Evolutionary conservation across 2,797 vertebrate species (phyloP).

Genomic region (Gobio occitaniae): DNA sequence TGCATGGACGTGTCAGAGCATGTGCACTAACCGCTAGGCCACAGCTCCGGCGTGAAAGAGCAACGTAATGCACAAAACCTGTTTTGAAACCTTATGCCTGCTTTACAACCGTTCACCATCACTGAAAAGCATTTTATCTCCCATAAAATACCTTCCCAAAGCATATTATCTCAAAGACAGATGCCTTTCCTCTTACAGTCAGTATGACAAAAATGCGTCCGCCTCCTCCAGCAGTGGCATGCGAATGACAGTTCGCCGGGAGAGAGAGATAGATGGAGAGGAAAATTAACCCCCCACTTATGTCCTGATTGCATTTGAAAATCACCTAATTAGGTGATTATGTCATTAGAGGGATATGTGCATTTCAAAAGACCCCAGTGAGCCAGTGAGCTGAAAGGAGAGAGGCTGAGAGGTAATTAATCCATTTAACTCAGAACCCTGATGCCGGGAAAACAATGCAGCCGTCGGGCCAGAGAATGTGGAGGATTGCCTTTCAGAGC

Average conservation of each 20-base stretch:
- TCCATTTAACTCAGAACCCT: conserved; percentile 86
- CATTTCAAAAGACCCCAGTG: conserved; percentile 86
- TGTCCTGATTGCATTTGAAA: conserved; percentile 84
- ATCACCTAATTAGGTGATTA: conserved; percentile 95
- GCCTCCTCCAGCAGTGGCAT: conserved; percentile 55
- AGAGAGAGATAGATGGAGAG: conserved; percentile 79
- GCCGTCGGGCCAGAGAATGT: conserved; percentile 74
- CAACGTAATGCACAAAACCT: background rate
- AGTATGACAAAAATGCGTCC: conserved; percentile 20
- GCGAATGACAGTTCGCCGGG: conserved; percentile 73
- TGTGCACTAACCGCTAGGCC: background rate
- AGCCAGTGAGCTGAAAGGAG: conserved; percentile 87
- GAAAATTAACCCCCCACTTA: conserved; percentile 85
- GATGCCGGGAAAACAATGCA: conserved; percentile 77
- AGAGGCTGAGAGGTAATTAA: conserved; percentile 93
- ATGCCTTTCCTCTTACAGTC: conserved; percentile 18
- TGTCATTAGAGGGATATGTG: conserved; percentile 86
- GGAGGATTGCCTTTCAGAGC: conserved; percentile 86
- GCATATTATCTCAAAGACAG: conserved; percentile 17
- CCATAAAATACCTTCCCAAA: conserved; percentile 40
- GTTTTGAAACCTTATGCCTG: background rate
- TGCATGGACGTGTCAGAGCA: background rate
- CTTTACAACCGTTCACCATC: background rate
- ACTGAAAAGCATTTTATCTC: background rate
- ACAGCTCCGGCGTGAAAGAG: background rate